These are phyloP conservation scores for Adineta ricciae DNA, from an alignment of 2,888 invertebrate genomes.

Conservation along the genomic window DNA sequence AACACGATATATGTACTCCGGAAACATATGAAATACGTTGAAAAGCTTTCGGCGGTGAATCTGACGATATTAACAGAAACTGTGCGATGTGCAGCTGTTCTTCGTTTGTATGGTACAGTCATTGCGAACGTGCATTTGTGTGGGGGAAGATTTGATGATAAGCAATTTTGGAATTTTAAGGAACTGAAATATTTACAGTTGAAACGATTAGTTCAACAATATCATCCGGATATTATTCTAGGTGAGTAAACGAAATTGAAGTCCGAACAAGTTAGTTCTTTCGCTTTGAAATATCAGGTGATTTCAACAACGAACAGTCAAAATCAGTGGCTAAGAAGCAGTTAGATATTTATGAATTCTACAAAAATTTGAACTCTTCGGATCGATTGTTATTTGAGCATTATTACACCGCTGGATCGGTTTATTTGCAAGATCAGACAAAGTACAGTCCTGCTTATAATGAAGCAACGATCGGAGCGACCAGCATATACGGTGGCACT, in stretches of 20 bases:
- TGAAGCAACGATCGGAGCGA: background rate
- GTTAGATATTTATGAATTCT: background rate
- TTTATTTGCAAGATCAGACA: background rate
- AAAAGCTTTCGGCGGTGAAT: background rate
- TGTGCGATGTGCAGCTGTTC: background rate
- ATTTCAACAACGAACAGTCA: background rate
- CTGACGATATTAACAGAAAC: background rate
- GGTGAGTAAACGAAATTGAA: background rate
- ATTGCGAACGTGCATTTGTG: background rate
- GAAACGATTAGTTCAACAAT: background rate
- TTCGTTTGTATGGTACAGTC: background rate
- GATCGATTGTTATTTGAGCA: background rate
- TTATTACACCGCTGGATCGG: background rate
- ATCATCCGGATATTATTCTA: background rate
- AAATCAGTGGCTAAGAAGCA: background rate
- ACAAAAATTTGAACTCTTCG: background rate
- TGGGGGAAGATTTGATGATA: background rate
- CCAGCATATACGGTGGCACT: background rate
- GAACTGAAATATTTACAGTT: background rate
- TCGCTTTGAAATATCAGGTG: too few relatives aligned
- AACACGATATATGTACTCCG: background rate
- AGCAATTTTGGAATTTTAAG: background rate
- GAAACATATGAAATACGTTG: background rate
- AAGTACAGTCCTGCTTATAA: background rate
- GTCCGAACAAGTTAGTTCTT: background rate